These are phyloP conservation scores for Tribolium castaneum DNA, from an alignment of 1,140 invertebrate genomes.

Conservation along the genomic window DNA sequence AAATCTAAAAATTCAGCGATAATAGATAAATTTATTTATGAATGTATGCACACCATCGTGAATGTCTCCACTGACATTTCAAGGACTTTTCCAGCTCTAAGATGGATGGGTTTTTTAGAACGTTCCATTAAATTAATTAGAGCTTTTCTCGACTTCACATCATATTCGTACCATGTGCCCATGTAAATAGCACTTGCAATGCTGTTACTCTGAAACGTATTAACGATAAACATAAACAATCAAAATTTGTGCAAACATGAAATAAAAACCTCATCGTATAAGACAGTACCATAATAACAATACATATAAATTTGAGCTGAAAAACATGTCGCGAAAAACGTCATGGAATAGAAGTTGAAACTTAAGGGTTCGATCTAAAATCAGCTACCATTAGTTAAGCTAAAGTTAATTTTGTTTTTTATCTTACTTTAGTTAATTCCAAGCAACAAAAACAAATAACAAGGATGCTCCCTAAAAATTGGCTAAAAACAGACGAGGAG, in stretches of 20 bases:
- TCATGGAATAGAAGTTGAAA: slow-evolving; percentile 22
- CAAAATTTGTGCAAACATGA: background rate
- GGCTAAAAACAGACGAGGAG: slow-evolving; percentile 1
- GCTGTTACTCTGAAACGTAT: slow-evolving; percentile 45
- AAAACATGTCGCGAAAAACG: background rate
- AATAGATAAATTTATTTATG: background rate
- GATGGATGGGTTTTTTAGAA: slow-evolving; percentile 43
- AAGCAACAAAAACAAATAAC: slow-evolving; percentile 26
- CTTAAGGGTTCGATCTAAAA: slow-evolving; percentile 11
- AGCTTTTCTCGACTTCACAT: slow-evolving; percentile 44
- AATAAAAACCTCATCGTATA: slow-evolving; percentile 40
- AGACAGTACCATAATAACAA: slow-evolving; percentile 54
- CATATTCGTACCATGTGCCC: slow-evolving; percentile 48
- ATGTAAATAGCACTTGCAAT: slow-evolving; percentile 46
- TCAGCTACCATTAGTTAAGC: background rate
- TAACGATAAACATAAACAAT: slow-evolving; percentile 1
- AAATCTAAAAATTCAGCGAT: slow-evolving; percentile 19
- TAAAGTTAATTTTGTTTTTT: too few relatives aligned
- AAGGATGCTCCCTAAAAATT: slow-evolving; percentile 9
- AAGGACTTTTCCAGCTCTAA: slow-evolving; percentile 44
- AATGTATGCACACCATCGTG: slow-evolving; percentile 18
- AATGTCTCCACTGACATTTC: slow-evolving; percentile 46
- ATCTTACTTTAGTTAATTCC: slow-evolving; percentile 15
- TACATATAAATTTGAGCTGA: slow-evolving; percentile 24
- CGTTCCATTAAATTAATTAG: slow-evolving; percentile 49